Evolutionary conservation across 37 sponge, comb jelly and placozoan species (phyloP).

Genomic region (Petrosia ficiformis): DNA sequence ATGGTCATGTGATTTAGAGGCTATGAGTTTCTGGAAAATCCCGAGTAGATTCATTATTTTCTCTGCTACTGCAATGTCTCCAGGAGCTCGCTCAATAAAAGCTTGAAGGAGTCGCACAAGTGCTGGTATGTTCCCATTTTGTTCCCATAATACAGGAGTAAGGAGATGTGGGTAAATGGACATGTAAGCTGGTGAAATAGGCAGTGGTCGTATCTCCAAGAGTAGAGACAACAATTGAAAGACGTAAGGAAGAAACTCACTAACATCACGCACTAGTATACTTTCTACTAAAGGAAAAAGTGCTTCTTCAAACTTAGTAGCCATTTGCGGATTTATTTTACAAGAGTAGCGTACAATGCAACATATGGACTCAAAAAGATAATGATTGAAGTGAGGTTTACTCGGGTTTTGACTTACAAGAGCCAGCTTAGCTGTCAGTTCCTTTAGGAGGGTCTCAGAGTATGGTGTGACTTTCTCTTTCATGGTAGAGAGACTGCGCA

Average conservation of each 20-base stretch:
- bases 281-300: constrained; percentile 89
- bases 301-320: constrained; percentile 63
- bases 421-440: constrained; percentile 72
- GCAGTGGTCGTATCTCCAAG: constrained; percentile 85
- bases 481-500: constrained; percentile 71
- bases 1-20: constrained; percentile 94
- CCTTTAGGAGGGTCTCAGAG: constrained; percentile 61
- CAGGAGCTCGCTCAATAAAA: constrained; percentile 71
- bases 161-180: constrained; percentile 87
- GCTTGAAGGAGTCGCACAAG: constrained; percentile 94
- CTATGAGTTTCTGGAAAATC: constrained; percentile 97
- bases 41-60: constrained; percentile 63
- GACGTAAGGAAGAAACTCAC: constrained; percentile 94
- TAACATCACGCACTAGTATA: constrained; percentile 81
- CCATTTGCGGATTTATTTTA: constrained; percentile 25
- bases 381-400: constrained; percentile 99
- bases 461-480: constrained; percentile 52
- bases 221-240: constrained; percentile 95
- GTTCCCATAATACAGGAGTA: constrained; percentile 94
- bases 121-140: constrained; percentile 91
- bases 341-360: constrained; percentile 80
- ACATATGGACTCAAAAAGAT: constrained; percentile 95
- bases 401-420: constrained; percentile 90
- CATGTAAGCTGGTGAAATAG: constrained; percentile 87
- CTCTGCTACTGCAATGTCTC: constrained; percentile 40